phyloP scores from a whole-genome alignment of 2,888 invertebrate genomes.

The Drosophila fulvimacula region DNA sequence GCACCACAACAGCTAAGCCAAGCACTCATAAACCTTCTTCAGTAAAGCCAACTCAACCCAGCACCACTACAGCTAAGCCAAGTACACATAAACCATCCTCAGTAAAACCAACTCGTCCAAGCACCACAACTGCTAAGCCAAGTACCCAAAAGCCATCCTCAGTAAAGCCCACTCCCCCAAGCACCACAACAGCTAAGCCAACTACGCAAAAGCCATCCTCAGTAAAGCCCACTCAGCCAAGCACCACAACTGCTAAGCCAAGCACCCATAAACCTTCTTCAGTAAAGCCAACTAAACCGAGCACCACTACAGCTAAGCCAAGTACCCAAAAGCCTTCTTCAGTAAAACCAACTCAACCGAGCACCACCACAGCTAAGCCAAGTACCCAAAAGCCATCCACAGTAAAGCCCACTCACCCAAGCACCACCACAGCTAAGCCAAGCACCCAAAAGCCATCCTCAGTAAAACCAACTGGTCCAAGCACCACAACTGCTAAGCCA shows the following conservation, averaged over 20 bases:
- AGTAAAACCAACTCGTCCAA: background rate
- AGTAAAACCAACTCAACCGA: background rate
- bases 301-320: background rate
- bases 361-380: background rate
- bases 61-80: background rate
- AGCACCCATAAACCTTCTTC: background rate
- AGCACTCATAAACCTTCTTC: background rate
- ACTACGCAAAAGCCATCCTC: background rate
- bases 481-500: background rate
- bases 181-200: conserved; percentile 2
- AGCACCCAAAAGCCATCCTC: background rate
- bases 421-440: background rate
- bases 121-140: background rate
- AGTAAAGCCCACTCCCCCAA: conserved; percentile 6
- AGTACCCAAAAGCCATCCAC: background rate
- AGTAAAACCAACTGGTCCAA: background rate
- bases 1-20: conserved; percentile 2
- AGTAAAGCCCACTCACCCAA: background rate
- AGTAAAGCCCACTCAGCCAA: background rate
- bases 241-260: background rate
- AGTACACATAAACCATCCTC: background rate
- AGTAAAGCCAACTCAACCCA: no score
- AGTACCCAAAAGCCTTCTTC: background rate
- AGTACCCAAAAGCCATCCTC: no score
- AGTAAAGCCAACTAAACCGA: background rate